Percentiles rank a stretch among this genome's conserved stretches.
Conservation (phyloP, 2,888 invertebrate genomes). For the Pyrocoelia pectoralis region DNA sequence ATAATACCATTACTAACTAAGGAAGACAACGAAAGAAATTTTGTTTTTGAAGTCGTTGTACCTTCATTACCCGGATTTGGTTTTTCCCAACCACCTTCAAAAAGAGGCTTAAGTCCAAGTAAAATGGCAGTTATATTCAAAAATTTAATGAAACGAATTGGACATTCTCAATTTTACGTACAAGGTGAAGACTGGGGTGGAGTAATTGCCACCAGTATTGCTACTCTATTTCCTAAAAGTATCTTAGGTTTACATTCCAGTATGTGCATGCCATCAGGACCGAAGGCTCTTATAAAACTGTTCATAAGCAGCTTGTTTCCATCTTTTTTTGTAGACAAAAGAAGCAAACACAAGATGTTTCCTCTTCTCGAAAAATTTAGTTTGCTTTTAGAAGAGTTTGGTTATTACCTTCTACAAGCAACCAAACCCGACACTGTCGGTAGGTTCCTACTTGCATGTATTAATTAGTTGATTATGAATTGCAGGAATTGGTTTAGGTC, state of each 20-base stretch:
- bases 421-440: constrained; percentile 92
- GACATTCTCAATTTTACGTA: constrained; percentile 66
- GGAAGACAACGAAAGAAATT: constrained; percentile 61
- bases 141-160: constrained; percentile 58
- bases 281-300: constrained; percentile 28
- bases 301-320: constrained; percentile 35
- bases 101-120: constrained; percentile 63
- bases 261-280: constrained; percentile 40
- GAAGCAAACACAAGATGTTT: constrained; percentile 61
- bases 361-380: constrained; percentile 60
- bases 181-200: constrained; percentile 89
- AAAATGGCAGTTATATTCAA: constrained; percentile 49
- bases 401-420: constrained; percentile 80
- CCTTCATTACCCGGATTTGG: constrained; percentile 65
- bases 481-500: constrained; percentile 69
- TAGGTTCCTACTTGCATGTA: too few species aligned
- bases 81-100: constrained; percentile 65
- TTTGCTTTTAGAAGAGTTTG: constrained; percentile 63
- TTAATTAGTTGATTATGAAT: too few species aligned
- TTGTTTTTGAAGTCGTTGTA: constrained; percentile 72
- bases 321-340: constrained; percentile 56
- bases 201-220: constrained; percentile 66
- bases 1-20: constrained; percentile 72
- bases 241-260: constrained; percentile 63
- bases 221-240: constrained; percentile 68